Evolutionary conservation across 2,888 invertebrate genomes (phyloP), one percentile per base, ranked within the genome.

Genomic region (Philonicus albiceps): DNA sequence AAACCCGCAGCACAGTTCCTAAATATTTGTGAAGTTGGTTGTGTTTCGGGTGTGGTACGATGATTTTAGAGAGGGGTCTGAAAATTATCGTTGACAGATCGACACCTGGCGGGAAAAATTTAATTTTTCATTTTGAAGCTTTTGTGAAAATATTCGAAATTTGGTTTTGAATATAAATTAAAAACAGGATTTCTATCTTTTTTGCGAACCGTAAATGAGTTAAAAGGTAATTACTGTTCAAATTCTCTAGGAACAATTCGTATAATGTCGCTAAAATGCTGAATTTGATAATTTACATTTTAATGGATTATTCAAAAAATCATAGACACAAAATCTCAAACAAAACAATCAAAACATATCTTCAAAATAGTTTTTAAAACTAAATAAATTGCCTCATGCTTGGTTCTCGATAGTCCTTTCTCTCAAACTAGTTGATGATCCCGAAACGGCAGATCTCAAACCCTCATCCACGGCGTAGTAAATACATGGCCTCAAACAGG

Each of bases 401-500:
- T 76, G 76, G n/a, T 40, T 40, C 34, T 40, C 64, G 8, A 8
- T 3, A 22, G 64, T 64, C 27, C 64, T 19, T 11, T 76, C 76
- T 19, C 40, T 37, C 4, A 78, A 27, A 27, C 30, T 43, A 3
- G 22, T 78, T 27, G 78, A 27, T 6, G 78, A 27, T 16, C 49
- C 22, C 11, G 78, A 78, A 27, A 78, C 49, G 16, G 78, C 43
- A 3, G 78, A 78, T n/a, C 78, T 78, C 30, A 78, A 4, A 1
- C 78, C 80, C n/a, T 53, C 49, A 84, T 88, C 88, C 37, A 87
- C 34, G 43, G 22, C 16, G 55, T 81, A 86, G 85, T 88, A 88
- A 53, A 88, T 19, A 34, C 88, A 80, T 5, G 88, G 88, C 74
- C 88, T 81, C 7, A 87, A 22, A n/a, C 74, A 84, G 13, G 88